These are phyloP conservation scores for Poecilobothrus nobilitatus DNA, from an alignment of 2,888 invertebrate species.

Conservation along the genomic window DNA sequence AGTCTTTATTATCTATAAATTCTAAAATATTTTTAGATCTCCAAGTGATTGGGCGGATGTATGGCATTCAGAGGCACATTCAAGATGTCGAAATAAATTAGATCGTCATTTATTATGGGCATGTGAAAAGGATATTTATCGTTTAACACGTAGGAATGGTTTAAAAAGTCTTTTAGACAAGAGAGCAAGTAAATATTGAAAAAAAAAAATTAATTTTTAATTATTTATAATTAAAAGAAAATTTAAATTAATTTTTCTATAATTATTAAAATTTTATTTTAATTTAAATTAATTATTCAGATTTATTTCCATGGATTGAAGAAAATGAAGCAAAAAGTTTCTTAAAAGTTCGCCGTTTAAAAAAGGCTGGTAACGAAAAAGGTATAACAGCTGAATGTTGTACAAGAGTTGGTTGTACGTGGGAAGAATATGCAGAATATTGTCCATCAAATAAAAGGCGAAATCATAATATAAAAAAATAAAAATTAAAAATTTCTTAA, in stretches of 20 bases:
- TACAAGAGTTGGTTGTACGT: conserved; percentile 50
- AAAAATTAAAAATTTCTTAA: neutral
- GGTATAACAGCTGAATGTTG: conserved; percentile 53
- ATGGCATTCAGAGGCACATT: conserved; percentile 52
- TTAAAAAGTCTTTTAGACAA: conserved; percentile 23
- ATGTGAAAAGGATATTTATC: conserved; percentile 55
- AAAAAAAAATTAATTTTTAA: conserved; percentile 18
- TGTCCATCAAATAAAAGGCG: conserved; percentile 51
- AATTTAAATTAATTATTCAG: conserved; percentile 25
- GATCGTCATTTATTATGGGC: conserved; percentile 52
- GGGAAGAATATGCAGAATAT: conserved; percentile 59
- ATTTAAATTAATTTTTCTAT: no score
- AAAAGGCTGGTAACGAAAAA: conserved; percentile 9
- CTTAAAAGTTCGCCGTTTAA: conserved; percentile 34
- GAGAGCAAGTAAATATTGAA: neutral
- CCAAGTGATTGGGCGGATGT: conserved; percentile 48
- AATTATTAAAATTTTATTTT: neutral
- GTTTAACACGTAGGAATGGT: conserved; percentile 45
- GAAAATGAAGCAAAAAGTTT: conserved; percentile 36
- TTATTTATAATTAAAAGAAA: no score
- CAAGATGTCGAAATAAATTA: conserved; percentile 50
- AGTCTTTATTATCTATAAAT: no score
- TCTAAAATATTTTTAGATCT: neutral
- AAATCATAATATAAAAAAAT: conserved; percentile 32
- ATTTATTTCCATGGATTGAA: conserved; percentile 40